Evolutionary conservation across 2,888 invertebrate species (phyloP), one percentile per base, ranked within the genome.

Genomic region (Andricus curvator): DNA sequence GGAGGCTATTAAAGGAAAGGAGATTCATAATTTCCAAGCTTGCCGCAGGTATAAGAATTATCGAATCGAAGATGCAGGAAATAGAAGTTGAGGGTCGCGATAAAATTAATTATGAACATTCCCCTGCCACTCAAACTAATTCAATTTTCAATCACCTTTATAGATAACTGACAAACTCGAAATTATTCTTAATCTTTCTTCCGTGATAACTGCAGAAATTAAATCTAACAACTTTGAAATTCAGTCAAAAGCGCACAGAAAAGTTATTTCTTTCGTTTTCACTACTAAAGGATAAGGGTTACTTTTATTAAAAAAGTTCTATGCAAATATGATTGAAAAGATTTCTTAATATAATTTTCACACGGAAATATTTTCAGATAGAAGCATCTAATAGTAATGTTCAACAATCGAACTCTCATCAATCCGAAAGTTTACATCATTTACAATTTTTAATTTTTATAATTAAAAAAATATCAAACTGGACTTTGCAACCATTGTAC

Each of bases 11-110:
- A 67, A 15, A 78, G 67, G 68, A 68, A 48, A 68, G 22, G 70
- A 70, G 70, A 70, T 70, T 70, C 70, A 70, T 51, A 70, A 70
- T 70, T 68, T 51, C 29, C 70, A 70, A 51, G 25, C 22, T 67
- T 37, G 22, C 37, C 41, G 67, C 48, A 70, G 70, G 11, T 70
- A 51, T 70, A 29, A 29, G 29, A 51, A 70, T 70, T 70, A 70
- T 70, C 48, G 48, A 70, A 70, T 70, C 48, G 70, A 51, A 70
- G 29, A 70, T 48, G 20, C 48, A 70, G 70, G 48, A 51, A 70
- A 51, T 48, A 48, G 70, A 20, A 48, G 48, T 70, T 29, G 20
- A 51, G 70, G 51, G 48, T 48, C 22, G 68, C 48, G 68, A 48
- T 68, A 68, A 68, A 68, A 48, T 68, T 48, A 68, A 15, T 68